A percentile compares a stretch with the other conserved stretches of the same genome.
phyloP scores from a whole-genome alignment of 1,140 invertebrate species.

The Tyrophagus putrescentiae region DNA sequence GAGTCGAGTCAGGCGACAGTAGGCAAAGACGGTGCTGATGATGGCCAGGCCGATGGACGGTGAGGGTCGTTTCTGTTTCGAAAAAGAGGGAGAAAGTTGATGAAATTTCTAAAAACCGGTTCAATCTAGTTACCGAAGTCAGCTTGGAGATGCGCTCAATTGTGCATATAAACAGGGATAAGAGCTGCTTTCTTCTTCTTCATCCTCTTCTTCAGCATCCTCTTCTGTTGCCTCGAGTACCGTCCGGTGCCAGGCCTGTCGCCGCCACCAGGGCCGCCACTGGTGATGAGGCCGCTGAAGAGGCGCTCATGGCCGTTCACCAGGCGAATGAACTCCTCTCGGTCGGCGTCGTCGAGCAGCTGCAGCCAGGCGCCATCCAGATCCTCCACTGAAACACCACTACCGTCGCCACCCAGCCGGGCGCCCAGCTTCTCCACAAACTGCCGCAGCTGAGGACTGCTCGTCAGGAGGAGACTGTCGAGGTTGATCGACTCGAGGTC shows the following conservation, averaged over 20 bases:
- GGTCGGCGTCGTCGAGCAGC: not conserved
- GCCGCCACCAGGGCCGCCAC: not conserved
- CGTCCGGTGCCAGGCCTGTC: not conserved
- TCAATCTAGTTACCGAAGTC: not conserved
- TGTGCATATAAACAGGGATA: not conserved
- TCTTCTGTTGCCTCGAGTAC: not conserved
- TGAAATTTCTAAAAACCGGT: not conserved
- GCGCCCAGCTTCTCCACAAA: not conserved
- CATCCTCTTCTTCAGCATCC: not conserved
- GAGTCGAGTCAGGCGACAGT: slow-evolving; percentile 4
- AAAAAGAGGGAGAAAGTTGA: not conserved
- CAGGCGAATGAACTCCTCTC: not conserved
- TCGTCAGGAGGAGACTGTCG: not conserved
- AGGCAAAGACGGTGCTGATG: not conserved
- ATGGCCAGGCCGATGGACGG: not conserved
- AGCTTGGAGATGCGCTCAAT: slow-evolving; percentile 3
- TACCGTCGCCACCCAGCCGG: not conserved
- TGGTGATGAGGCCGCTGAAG: not conserved
- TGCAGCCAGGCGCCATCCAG: not conserved
- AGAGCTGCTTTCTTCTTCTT: no score
- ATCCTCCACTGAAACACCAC: not conserved
- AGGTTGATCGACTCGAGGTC: not conserved
- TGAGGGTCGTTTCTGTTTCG: not conserved
- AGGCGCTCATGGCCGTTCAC: not conserved
- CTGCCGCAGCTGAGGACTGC: not conserved